These are phyloP conservation scores for Macaca nemestrina DNA, from an alignment of 2,113 vertebrate genomes.

Conservation along the genomic window DNA sequence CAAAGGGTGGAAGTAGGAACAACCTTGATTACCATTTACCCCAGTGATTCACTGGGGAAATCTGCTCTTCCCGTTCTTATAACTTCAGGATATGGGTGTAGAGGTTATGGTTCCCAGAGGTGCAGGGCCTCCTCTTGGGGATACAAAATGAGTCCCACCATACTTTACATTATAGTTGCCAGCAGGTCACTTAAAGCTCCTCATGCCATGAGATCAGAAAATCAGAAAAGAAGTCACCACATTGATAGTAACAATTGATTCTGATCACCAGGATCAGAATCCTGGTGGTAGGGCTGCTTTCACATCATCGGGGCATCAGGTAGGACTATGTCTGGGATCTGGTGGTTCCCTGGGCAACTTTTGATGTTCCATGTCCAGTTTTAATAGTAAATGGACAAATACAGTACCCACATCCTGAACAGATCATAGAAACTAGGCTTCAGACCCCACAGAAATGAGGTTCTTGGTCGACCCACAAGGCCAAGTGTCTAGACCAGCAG, in stretches of 20 bases:
- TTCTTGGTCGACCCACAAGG: neutral
- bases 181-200: neutral
- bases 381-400: neutral
- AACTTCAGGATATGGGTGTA: neutral
- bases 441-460: neutral
- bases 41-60: neutral
- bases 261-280: neutral
- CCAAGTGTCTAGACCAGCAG: neutral
- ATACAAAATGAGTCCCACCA: neutral
- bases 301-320: neutral
- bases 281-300: neutral
- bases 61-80: neutral
- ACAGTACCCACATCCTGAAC: neutral
- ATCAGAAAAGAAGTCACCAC: neutral
- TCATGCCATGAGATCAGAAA: neutral
- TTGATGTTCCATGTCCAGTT: neutral
- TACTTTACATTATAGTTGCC: neutral
- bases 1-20: neutral
- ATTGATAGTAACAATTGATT: neutral
- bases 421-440: neutral
- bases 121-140: neutral
- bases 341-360: neutral
- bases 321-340: neutral
- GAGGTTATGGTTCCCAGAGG: neutral
- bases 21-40: neutral